A percentile compares a stretch with the other conserved stretches of the same genome.
Conservation (phyloP, 1,140 invertebrate species). For the Zaprionus africanus region DNA sequence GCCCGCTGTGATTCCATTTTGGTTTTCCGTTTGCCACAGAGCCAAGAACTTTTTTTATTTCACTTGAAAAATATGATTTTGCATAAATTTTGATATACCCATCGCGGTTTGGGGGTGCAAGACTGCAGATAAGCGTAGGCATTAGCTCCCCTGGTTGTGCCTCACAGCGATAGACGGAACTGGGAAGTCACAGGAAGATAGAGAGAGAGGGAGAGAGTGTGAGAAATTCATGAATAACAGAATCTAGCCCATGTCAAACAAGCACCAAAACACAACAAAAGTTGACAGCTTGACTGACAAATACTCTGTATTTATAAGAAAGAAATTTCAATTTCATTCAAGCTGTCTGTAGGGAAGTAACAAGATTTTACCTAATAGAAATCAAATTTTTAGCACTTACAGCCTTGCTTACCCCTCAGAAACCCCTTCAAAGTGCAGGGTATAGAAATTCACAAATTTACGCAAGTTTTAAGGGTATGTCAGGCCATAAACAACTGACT, state of each 20-base stretch:
- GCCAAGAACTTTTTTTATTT: conserved; percentile 42
- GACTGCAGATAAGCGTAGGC: conserved; percentile 58
- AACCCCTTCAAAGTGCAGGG: neutral
- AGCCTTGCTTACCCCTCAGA: neutral
- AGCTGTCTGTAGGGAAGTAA: no score
- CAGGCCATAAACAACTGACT: conserved; percentile 63
- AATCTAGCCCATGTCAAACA: conserved; percentile 40
- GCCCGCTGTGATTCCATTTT: conserved; percentile 78
- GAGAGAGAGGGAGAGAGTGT: neutral
- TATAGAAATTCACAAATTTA: conserved; percentile 25
- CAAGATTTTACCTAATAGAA: no score
- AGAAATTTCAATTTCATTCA: neutral
- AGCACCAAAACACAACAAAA: neutral
- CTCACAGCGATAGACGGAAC: conserved; percentile 50
- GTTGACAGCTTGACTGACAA: neutral
- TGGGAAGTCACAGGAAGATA: neutral
- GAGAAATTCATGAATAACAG: conserved; percentile 44
- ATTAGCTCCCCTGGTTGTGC: conserved; percentile 28
- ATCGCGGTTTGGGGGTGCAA: conserved; percentile 56
- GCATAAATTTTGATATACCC: conserved; percentile 72
- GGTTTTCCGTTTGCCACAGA: conserved; percentile 40
- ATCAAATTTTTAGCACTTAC: no score
- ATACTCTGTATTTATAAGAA: neutral
- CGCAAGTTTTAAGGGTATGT: conserved; percentile 28
- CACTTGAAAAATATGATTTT: conserved; percentile 75